A percentile compares a stretch with the other conserved stretches of the same genome.
Conservation (phyloP, 2,797 vertebrate genomes). For the Apodemus agrarius region DNA sequence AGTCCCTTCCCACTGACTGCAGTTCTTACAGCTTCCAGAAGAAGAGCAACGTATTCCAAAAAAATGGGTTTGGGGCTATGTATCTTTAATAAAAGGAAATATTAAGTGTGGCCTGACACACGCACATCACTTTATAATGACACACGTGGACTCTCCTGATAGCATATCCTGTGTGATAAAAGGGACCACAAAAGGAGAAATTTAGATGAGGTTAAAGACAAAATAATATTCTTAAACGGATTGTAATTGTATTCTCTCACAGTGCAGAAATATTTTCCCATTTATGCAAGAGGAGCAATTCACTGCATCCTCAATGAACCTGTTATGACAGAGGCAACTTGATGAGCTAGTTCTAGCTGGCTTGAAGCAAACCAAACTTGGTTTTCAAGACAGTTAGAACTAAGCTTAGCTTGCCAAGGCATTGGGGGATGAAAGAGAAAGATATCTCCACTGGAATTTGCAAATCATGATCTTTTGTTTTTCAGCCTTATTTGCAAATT, state of each 20-base stretch:
- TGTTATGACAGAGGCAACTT: not conserved
- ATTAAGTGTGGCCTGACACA: not conserved
- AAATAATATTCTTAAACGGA: conserved; percentile 29
- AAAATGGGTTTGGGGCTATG: not conserved
- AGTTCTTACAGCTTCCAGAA: not conserved
- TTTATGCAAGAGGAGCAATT: not conserved
- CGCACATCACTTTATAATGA: not conserved
- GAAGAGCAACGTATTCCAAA: not conserved
- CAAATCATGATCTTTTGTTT: conserved; percentile 32
- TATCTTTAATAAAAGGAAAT: conserved; percentile 12
- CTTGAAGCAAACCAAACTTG: not conserved
- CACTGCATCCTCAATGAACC: not conserved
- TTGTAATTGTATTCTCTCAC: conserved; percentile 40
- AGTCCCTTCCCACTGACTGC: not conserved
- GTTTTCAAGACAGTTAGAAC: conserved; percentile 17
- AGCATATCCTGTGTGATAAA: not conserved
- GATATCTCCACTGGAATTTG: not conserved
- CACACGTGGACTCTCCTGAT: not conserved
- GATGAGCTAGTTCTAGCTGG: not conserved
- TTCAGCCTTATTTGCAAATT: conserved; percentile 50
- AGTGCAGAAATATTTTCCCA: not conserved
- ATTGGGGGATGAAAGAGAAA: not conserved
- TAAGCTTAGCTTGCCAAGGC: not conserved
- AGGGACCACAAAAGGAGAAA: not conserved
- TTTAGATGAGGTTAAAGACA: conserved; percentile 21